These are phyloP conservation scores for Heliocidaris erythrogramma DNA, from an alignment of 35 echinoderm and acorn worm species.

Conservation along the genomic window DNA sequence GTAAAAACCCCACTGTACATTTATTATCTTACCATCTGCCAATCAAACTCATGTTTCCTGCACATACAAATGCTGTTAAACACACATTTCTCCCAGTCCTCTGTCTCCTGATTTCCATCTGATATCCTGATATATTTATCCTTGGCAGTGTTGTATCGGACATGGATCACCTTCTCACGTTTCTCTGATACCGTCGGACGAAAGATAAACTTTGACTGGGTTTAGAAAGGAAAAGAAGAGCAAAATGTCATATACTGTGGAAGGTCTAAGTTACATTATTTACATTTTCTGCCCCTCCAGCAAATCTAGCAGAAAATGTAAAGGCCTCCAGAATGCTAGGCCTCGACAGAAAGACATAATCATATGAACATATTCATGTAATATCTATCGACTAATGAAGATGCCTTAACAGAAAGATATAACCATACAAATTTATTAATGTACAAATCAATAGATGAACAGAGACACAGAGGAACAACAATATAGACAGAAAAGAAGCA, in stretches of 20 bases:
- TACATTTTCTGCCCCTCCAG: not conserved
- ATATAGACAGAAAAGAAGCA: too few relatives aligned
- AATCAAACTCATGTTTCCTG: conserved; percentile 90
- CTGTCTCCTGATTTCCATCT: conserved; percentile 57
- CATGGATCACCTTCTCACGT: conserved; percentile 59
- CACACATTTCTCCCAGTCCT: conserved; percentile 73
- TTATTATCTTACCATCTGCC: conserved; percentile 81
- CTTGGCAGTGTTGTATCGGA: conserved; percentile 74
- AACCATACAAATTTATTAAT: too few relatives aligned
- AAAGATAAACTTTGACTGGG: conserved; percentile 56
- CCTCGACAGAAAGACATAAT: too few relatives aligned
- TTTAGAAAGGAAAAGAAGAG: not conserved
- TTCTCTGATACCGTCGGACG: conserved; percentile 60
- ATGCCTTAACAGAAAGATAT: too few relatives aligned
- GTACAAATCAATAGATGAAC: too few relatives aligned
- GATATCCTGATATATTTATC: conserved; percentile 78
- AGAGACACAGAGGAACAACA: too few relatives aligned
- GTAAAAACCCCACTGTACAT: not conserved
- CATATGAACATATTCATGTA: too few relatives aligned
- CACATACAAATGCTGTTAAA: conserved; percentile 57
- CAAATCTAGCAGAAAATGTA: too few relatives aligned
- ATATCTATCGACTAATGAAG: too few relatives aligned
- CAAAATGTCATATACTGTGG: not conserved
- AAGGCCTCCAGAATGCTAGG: too few relatives aligned
- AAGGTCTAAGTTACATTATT: not conserved